Conservation (phyloP, 1,140 invertebrate species). For the Drosophila erecta region DNA sequence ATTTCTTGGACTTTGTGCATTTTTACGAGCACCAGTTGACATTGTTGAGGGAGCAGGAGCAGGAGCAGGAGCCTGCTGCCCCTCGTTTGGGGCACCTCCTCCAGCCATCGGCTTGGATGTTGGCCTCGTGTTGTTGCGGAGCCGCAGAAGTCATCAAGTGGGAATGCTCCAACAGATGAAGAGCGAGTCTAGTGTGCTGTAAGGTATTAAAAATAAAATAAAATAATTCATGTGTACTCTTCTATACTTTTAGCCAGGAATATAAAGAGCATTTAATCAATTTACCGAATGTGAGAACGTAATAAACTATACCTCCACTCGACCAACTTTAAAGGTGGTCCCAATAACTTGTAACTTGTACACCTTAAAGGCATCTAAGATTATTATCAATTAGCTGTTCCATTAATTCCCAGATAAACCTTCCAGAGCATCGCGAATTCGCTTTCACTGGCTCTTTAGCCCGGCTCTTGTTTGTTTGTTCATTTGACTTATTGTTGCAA, state of each 20-base stretch:
- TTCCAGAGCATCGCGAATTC: constrained; percentile 45
- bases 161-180: constrained; percentile 15
- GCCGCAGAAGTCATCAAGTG: constrained; percentile 31
- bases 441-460: neutral
- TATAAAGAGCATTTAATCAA: too few relatives aligned
- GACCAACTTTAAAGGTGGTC: too few relatives aligned
- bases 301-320: too few relatives aligned
- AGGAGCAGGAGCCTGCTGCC: constrained; percentile 26
- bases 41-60: constrained; percentile 57
- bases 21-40: constrained; percentile 79
- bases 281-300: too few relatives aligned
- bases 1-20: constrained; percentile 82
- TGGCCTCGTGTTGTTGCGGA: constrained; percentile 24
- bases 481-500: constrained; percentile 77
- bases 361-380: neutral
- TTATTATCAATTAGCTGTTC: too few relatives aligned
- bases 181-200: neutral
- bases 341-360: neutral
- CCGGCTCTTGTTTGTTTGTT: constrained; percentile 68
- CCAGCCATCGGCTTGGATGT: constrained; percentile 28
- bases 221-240: too few relatives aligned
- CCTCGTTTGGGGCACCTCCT: constrained; percentile 2
- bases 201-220: too few relatives aligned
- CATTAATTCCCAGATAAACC: too few relatives aligned
- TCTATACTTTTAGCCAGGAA: too few relatives aligned